A percentile compares a stretch with the other conserved stretches of the same genome.
phyloP scores from a whole-genome alignment of 2,888 invertebrate species.

The Drosophila cognata region DNA sequence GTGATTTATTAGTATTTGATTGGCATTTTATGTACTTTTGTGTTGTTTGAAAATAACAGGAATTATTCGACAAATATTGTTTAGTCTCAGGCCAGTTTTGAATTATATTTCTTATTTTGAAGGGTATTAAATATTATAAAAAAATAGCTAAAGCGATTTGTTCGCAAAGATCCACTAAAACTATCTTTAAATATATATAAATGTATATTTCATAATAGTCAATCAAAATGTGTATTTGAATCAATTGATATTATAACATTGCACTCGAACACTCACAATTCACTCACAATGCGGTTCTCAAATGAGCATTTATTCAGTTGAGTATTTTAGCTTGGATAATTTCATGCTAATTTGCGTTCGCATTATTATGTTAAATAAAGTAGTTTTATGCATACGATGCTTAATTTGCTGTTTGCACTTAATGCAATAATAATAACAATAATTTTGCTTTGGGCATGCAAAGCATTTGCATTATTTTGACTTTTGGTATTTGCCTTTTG shows the following conservation, averaged over 20 bases:
- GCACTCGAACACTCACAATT: neutral
- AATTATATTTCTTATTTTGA: neutral
- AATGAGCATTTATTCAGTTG: constrained; percentile 1
- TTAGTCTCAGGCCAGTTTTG: neutral
- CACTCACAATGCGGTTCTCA: constrained; percentile 6
- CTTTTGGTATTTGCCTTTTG: constrained; percentile 29
- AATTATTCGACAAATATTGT: too few species aligned
- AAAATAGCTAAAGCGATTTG: neutral
- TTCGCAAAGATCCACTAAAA: neutral
- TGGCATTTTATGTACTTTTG: constrained; percentile 18
- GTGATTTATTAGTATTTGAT: neutral
- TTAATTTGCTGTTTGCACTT: constrained; percentile 28
- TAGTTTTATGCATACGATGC: constrained; percentile 29
- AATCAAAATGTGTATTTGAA: neutral
- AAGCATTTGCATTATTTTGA: constrained; percentile 24
- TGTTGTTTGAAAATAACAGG: neutral
- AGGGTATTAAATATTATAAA: neutral
- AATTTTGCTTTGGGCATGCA: constrained; percentile 37
- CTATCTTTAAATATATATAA: neutral
- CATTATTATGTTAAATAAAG: constrained; percentile 21
- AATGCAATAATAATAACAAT: constrained; percentile 30
- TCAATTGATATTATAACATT: neutral
- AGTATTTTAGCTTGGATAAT: constrained; percentile 7
- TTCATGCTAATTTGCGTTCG: constrained; percentile 40
- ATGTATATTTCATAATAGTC: neutral